Percentiles rank a stretch among this genome's conserved stretches.
These are phyloP conservation scores for Burhinus bistriatus DNA, from an alignment of 2,113 vertebrate species.

Conservation along the genomic window DNA sequence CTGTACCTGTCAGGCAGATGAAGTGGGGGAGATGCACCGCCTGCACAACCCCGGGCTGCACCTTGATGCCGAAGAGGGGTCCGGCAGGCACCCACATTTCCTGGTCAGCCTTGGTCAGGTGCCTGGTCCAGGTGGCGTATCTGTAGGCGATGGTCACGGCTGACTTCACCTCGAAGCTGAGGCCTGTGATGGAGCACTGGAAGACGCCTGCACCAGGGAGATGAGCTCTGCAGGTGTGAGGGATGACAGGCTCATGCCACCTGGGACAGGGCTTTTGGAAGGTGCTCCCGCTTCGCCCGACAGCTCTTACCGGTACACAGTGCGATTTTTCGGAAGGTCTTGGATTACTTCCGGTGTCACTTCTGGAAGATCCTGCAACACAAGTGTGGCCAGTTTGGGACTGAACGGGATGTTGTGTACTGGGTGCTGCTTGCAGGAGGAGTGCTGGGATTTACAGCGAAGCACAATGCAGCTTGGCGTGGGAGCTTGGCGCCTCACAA, in stretches of 20 bases:
- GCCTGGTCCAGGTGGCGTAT: neutral
- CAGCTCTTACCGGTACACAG: neutral
- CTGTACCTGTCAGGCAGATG: constrained; percentile 14
- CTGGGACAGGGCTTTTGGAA: neutral
- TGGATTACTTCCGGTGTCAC: fast-evolving
- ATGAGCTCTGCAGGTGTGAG: neutral
- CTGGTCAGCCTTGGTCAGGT: neutral
- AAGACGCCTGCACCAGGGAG: neutral
- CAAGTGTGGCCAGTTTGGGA: neutral
- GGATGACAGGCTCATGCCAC: neutral
- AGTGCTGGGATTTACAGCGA: neutral
- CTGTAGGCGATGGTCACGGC: neutral
- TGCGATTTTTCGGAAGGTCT: fast-evolving
- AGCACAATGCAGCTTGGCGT: neutral
- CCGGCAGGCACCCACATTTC: neutral
- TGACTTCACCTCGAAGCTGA: neutral
- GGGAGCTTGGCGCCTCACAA: neutral
- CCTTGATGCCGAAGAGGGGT: constrained; percentile 29
- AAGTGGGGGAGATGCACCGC: constrained; percentile 13
- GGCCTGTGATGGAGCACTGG: neutral
- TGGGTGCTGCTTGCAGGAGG: neutral
- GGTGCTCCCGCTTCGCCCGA: fast-evolving
- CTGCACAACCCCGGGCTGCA: neutral
- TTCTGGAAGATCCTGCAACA: neutral
- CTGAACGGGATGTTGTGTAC: neutral